Evolutionary conservation across 1,140 invertebrate species (phyloP), one percentile per base, ranked within the genome.

Genomic region (Cryptotermes secundus): DNA sequence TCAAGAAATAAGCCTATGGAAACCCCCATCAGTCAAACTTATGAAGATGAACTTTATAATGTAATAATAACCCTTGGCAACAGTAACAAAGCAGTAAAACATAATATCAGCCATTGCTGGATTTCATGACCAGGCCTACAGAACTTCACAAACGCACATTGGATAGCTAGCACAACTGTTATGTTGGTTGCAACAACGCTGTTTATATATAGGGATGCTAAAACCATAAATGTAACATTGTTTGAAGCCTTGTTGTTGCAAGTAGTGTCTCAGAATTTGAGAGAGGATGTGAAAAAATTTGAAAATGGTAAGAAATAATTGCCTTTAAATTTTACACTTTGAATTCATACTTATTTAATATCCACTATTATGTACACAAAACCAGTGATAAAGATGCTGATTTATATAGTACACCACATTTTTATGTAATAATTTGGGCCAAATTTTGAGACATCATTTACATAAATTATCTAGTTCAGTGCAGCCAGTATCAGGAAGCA

Each of bases 301-400:
- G n/a, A 72, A 72, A 49, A 72, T n/a, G 19, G n/a, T 72, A 72
- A 72, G 59, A 49, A 49, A 72, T 72, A 72, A 72, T 14, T 72
- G 59, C 59, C 59, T 72, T 72, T 72, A 72, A 72, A 72, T 72
- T 72, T 72, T 72, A 72, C 59, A 72, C 59, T n/a, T 72, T 9
- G 59, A 72, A 72, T n/a, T 72, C 59, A 31, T 72, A 72, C 26
- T 31, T n/a, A 1, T 72, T 72, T 72, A 72, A 72, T 72, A 72
- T 31, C 59, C 59, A 31, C 59, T n/a, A 72, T 72, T 72, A 31
- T 72, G 7, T 72, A 72, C 59, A 72, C 9, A 72, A 49, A 72
- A 31, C 53, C 59, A 31, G 59, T 72, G 59, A 72, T 72, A 72
- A n/a, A 72, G n/a, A 72, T 72, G 59, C 4, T 72, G 26, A 72